Evolutionary conservation across 2,113 vertebrate species (phyloP), one percentile per base, ranked within the genome.

Genomic region (Labeo rohita): DNA sequence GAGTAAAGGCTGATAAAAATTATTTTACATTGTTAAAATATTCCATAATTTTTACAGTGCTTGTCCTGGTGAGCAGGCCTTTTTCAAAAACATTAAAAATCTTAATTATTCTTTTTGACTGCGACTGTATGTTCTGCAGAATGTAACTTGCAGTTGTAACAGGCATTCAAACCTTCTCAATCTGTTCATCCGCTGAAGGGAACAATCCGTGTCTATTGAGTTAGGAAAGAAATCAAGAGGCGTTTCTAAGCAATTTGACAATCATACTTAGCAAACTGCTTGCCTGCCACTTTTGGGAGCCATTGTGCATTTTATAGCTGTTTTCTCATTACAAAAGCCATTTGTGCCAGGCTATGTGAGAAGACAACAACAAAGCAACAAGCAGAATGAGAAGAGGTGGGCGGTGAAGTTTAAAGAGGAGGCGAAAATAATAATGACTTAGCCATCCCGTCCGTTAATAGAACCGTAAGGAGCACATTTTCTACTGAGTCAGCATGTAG

Each of bases 281-380:
- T 81, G n/a, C n/a, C 39, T 80, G 39, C 43, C n/a, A 11, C 65
- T 80, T 85, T 52, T 70, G 73, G 72, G 50, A 85, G 50, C 73
- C 76, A 47, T 79, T 76, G 28, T 78, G 52, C 63, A 79, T 47
- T 49, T 83, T 70, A 87, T 84, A 52, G 81, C 43, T 78, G 28
- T 63, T 74, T 85, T 85, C 84, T 85, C 73, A 83, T 83, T 85
- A 72, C 80, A 49, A 65, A 78, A 74, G 52, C 43, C 15, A 18
- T 63, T 43, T 79, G 54, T 65, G 11, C 70, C 36, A 73, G 66
- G 21, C 49, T 56, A 6, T 77, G 36, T 43, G 28, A 72, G 39
- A 75, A 45, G 16, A 84, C 4, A 73, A 34, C 16, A 84, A 34
- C 61, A 50, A 86, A 72, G 68, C 66, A 74, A 76, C 16, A 54